Conservation (phyloP, 2,113 vertebrate species). For the Siniperca knerii region DNA sequence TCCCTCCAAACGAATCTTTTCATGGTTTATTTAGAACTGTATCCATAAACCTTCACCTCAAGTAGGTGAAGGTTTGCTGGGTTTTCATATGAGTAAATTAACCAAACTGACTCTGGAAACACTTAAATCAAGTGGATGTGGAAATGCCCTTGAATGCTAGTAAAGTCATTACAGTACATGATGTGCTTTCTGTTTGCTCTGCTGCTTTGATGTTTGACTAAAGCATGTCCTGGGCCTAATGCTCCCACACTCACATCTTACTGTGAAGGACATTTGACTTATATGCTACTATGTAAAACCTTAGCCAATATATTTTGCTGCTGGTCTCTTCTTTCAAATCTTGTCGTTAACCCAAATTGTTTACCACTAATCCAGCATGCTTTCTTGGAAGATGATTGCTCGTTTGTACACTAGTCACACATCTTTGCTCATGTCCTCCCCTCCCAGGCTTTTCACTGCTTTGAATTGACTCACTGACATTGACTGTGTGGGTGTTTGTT, state of each 20-base stretch:
- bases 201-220: slow-evolving; percentile 45
- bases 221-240: slow-evolving; percentile 11
- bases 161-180: slow-evolving; percentile 16
- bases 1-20: not conserved
- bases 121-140: slow-evolving; percentile 11
- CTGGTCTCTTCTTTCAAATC: slow-evolving; percentile 17
- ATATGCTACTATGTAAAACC: slow-evolving; percentile 11
- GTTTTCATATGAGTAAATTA: not conserved
- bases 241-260: not conserved
- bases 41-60: not conserved
- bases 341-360: not conserved
- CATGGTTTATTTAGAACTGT: not conserved
- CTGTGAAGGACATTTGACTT: slow-evolving; percentile 33
- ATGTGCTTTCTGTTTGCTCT: slow-evolving; percentile 38
- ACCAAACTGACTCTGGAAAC: not conserved
- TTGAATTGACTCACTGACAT: slow-evolving; percentile 53
- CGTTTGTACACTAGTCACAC: slow-evolving; percentile 55
- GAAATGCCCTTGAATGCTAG: slow-evolving; percentile 27
- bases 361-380: not conserved
- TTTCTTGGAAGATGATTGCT: not conserved
- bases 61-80: not conserved
- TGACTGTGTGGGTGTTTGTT: slow-evolving; percentile 64
- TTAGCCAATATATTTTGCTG: slow-evolving; percentile 4
- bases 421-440: slow-evolving; percentile 31
- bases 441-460: slow-evolving; percentile 29